Base-by-base conservation (phyloP, 2,797 vertebrate species). In the Babyrousa celebensis region DNA sequence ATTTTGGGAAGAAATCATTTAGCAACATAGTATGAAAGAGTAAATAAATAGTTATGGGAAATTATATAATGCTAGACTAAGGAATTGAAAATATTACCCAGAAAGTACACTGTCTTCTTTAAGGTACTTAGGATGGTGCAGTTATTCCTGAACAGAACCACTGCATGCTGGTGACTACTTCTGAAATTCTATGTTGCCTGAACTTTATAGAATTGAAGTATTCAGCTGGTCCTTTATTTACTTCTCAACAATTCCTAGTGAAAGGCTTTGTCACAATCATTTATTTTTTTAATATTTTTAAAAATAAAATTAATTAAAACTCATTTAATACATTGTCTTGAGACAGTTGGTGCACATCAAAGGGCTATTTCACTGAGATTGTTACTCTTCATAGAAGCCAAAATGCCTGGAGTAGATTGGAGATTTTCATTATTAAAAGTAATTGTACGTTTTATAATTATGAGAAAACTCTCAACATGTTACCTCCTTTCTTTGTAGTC, bases 1-100 rank as follows among this genome's bases (percentile, higher is more conserved):
- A 70, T 70, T 97, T 94, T 92, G 77, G 80, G 78, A 95, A 83
- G 20, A 90, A 95, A 77, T 94, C 58, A 84, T 71, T 97, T 95
- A 89, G 75, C 52, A 85, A 74, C 21, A 5, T 80, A 90, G 74
- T 85, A 32, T 91, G 56, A 91, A 96, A 94, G 72, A 20, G 68
- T 91, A 93, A 89, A 54, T 83, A 91, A 91, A 82, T 70, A 43
- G 67, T 94, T 91, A 36, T 9, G n/a, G 29, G 70, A 97, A 92
- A 86, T 95, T 82, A 78, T 74, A 62, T 71, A 32, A 40, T 75
- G 58, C 48, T 95, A 87, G 77, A 78, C 60, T 65, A 56, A 83
- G 74, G 85, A 27, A 75, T 52, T 79, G 27, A 72, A 93, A 89
- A 32, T 60, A 60, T 65, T 85, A 72, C 75, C 36, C 3, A 68